These are phyloP conservation scores for Megatriorchis doriae DNA, from an alignment of 2,113 vertebrate genomes.

Conservation along the genomic window DNA sequence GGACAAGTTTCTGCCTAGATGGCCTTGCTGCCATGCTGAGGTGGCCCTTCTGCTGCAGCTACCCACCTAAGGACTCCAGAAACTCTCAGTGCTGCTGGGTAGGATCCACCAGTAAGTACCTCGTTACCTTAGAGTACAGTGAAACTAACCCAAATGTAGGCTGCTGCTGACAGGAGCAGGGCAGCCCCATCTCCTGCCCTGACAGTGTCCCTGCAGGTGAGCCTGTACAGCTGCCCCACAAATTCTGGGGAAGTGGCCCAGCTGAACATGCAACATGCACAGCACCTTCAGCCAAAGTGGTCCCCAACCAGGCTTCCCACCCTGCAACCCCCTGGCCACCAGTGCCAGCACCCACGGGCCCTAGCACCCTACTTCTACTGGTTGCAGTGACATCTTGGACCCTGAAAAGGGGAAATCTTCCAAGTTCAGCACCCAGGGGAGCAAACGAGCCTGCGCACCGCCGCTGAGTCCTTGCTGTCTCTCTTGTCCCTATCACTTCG, in stretches of 20 bases:
- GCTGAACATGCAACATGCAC: no score
- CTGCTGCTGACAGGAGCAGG: neutral
- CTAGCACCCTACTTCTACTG: neutral
- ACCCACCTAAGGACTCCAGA: neutral
- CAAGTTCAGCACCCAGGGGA: neutral
- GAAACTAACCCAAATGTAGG: neutral
- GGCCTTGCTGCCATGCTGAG: neutral
- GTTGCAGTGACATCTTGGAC: neutral
- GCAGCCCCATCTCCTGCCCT: neutral
- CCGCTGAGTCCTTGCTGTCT: neutral
- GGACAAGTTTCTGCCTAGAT: neutral
- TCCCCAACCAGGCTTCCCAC: no score
- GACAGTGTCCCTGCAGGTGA: neutral
- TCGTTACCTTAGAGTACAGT: neutral
- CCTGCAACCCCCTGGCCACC: neutral
- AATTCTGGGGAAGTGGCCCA: neutral
- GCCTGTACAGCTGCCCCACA: neutral
- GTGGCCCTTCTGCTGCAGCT: neutral
- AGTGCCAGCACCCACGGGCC: neutral
- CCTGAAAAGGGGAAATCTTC: neutral
- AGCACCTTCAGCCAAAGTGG: fast-evolving
- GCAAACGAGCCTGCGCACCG: neutral
- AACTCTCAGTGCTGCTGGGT: neutral
- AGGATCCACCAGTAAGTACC: neutral
- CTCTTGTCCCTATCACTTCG: neutral